Conservation (phyloP, 2,797 vertebrate species). For the Glossophaga mutica region DNA sequence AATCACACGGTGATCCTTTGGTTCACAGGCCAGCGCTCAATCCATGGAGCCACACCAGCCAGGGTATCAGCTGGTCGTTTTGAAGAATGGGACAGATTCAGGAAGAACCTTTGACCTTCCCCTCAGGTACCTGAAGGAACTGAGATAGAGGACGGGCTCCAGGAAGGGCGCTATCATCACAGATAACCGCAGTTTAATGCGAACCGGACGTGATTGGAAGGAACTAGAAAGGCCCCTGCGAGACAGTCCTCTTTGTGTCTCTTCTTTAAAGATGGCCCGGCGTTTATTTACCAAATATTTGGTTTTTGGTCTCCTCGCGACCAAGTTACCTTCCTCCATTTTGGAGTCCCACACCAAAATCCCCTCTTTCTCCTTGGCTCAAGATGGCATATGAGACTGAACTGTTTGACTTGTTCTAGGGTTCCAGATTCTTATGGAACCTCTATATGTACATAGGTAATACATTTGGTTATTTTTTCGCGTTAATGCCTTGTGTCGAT, state of each 20-base stretch:
- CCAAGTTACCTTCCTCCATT: not conserved
- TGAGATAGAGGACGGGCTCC: not conserved
- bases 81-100: not conserved
- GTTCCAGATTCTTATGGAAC: not conserved
- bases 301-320: not conserved
- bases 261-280: not conserved
- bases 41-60: too few relatives aligned
- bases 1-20: too few relatives aligned
- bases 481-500: not conserved
- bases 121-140: not conserved
- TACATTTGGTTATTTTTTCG: not conserved
- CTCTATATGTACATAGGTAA: not conserved
- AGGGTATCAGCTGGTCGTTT: not conserved
- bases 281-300: not conserved
- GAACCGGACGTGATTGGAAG: not conserved
- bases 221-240: not conserved
- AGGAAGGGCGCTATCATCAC: not conserved
- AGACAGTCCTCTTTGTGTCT: not conserved
- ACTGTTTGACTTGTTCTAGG: too few relatives aligned
- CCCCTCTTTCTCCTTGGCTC: not conserved
- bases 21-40: too few relatives aligned
- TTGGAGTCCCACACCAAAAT: not conserved
- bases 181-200: not conserved
- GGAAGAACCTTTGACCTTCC: not conserved
- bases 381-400: not conserved